Evolutionary conservation across 2,888 invertebrate species (phyloP).

Genomic region (Orthosia gothica): DNA sequence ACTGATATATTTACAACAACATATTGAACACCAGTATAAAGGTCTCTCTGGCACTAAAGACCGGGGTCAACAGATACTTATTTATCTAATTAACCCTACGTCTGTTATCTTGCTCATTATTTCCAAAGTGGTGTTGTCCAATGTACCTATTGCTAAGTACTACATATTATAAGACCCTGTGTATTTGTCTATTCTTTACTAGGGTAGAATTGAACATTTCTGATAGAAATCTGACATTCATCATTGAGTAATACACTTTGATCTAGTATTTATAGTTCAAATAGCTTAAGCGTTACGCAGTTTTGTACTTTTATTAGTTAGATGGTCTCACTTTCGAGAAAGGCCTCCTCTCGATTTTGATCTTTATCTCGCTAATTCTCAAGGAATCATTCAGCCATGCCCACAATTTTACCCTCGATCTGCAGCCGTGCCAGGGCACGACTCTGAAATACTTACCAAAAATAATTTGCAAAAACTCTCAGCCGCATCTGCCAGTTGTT

Average conservation of each 20-base stretch:
- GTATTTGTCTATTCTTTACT: background rate
- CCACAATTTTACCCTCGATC: too few relatives aligned
- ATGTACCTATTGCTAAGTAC: background rate
- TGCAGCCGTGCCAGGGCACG: too few relatives aligned
- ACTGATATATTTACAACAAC: too few relatives aligned
- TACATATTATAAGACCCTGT: background rate
- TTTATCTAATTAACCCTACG: slow-evolving; percentile 10
- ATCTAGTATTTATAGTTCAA: background rate
- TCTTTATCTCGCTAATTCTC: too few relatives aligned
- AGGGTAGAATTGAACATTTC: background rate
- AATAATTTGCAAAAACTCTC: too few relatives aligned
- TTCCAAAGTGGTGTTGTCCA: background rate
- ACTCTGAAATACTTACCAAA: too few relatives aligned
- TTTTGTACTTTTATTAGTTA: too few relatives aligned
- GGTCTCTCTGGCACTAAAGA: background rate
- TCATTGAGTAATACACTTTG: background rate
- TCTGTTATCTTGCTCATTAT: background rate
- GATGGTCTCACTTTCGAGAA: too few relatives aligned
- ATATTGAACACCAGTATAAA: background rate
- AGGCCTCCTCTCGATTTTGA: too few relatives aligned
- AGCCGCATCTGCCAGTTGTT: background rate
- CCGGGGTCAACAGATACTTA: background rate
- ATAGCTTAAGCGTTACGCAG: background rate
- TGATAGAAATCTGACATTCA: too few relatives aligned
- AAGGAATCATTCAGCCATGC: too few relatives aligned